Conservation (phyloP, 2,113 vertebrate genomes). For the Pteruthius melanotis region DNA sequence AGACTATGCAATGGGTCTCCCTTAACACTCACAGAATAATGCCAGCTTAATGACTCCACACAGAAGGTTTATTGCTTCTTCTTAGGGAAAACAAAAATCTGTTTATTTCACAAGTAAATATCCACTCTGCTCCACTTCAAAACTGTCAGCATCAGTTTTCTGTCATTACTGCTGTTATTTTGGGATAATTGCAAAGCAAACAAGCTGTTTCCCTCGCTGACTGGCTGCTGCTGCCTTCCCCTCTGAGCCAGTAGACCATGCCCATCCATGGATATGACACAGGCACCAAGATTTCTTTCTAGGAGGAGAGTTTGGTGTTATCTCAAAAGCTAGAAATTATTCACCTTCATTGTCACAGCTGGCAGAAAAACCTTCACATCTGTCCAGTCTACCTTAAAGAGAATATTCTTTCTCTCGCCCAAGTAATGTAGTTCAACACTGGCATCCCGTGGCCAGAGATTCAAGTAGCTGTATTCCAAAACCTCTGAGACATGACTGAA, state of each 20-base stretch:
- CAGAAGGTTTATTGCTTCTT: not conserved
- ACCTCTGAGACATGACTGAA: not conserved
- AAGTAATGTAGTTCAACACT: conserved; percentile 71
- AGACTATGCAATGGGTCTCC: not conserved
- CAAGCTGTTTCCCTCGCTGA: not conserved
- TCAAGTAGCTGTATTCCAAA: conserved; percentile 21
- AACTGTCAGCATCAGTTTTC: not conserved
- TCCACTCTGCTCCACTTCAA: not conserved
- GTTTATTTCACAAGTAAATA: not conserved
- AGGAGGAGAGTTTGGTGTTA: not conserved
- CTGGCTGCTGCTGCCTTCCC: not conserved
- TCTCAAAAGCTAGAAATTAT: conserved; percentile 31
- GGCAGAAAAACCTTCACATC: conserved; percentile 2
- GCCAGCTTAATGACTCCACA: not conserved
- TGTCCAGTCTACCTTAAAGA: conserved; percentile 50
- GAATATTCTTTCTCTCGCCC: conserved; percentile 12
- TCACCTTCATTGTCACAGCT: conserved; percentile 27
- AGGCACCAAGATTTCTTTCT: not conserved
- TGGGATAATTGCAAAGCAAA: not conserved
- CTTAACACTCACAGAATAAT: not conserved
- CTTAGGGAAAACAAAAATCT: not conserved
- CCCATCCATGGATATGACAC: not conserved
- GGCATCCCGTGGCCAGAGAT: conserved; percentile 77
- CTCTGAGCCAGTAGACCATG: not conserved
- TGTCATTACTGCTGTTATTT: not conserved